Base-by-base conservation (phyloP, 2,888 invertebrate species). In the Congeria kusceri region DNA sequence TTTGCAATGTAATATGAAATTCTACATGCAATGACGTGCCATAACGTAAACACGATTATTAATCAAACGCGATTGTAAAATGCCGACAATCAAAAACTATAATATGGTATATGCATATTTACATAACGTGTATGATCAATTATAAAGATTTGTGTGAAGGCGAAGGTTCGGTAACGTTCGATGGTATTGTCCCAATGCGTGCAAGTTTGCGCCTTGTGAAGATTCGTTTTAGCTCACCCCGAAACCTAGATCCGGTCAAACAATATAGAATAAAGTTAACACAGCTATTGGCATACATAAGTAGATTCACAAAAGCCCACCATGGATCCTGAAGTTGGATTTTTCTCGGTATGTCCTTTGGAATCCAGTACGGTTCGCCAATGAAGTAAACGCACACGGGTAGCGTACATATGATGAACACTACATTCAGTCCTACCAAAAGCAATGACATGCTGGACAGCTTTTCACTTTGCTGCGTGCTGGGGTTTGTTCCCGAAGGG, bases 241-340 rank as follows among this genome's bases (percentile, higher is more conserved):
- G 69, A 73, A 90, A 90, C n/a, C 82, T 80, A 13, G 88, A 83
- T 1, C 89, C 90, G 3, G 85, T 87, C n/a, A 88, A 61, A 62
- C 86, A 87, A 69, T 90, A 90, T 23, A 88, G 63, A 13, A 88
- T 25, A 63, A 89, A 89, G 76, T 88, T 88, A 32, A 77, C 65
- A 23, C 88, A 80, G 68, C 85, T 86, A 68, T 87, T 88, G 5
- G 82, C 79, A 75, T 88, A 90, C 88, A 86, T 86, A 3, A 87
- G 68, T 47, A 88, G 68, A 59, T 85, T 85, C 15, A 84, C 83
- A 9, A 84, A 65, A 0, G 88, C 87, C 82, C 85, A 84, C 67
- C 79, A 74, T 1, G 88, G 73, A 3, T 70, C 67, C 49, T 81
- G 29, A 1, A 65, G 67, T 39, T 71, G 69, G 18, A 74, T 67